Evolutionary conservation across 1,140 invertebrate species (phyloP), one percentile per base, ranked within the genome.

Genomic region (Telenomus remus): DNA sequence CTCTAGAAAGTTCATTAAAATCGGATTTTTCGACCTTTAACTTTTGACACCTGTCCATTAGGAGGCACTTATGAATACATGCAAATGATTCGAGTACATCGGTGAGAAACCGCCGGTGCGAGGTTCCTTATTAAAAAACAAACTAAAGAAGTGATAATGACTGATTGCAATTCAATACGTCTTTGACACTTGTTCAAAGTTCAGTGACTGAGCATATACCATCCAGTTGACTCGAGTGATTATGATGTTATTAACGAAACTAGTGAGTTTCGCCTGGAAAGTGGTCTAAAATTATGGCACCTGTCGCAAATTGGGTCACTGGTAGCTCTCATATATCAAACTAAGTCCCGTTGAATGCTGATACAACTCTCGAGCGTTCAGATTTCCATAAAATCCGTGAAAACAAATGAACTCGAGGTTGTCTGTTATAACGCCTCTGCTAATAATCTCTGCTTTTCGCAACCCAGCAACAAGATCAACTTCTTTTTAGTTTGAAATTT

Each of bases 271-370:
- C 12, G 34, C 2, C 19, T 14, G 39, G 16, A 33, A 47, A 64
- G 64, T 72, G 33, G 47, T 13, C 34, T 43, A 39, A 64, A 71
- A 64, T 57, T 57, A 64, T 46, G 60, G 54, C 49, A 72, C 59
- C 54, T 72, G 69, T 53, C 12, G 0, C 2, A 47, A 71, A 63
- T 63, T 70, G 44, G 68, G 68, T 57, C 59, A 63, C 4, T 8
- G 12, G 13, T 13, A 46, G 13, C 2, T 46, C 50, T 63, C 53
- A 71, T 71, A 71, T 47, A 64, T 71, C 59, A 71, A 64, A 57
- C 33, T 51, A 64, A 64, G 43, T 35, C 59, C n/a, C 12, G 51
- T 7, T 42, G 68, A 64, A 71, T 57, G 51, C 60, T 71, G 60
- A 71, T 71, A 64, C 57, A 53, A 53, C 56, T 51, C 56, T 39